Conservation (phyloP, 2,888 invertebrate genomes). For the Lycophotia porphyrea region DNA sequence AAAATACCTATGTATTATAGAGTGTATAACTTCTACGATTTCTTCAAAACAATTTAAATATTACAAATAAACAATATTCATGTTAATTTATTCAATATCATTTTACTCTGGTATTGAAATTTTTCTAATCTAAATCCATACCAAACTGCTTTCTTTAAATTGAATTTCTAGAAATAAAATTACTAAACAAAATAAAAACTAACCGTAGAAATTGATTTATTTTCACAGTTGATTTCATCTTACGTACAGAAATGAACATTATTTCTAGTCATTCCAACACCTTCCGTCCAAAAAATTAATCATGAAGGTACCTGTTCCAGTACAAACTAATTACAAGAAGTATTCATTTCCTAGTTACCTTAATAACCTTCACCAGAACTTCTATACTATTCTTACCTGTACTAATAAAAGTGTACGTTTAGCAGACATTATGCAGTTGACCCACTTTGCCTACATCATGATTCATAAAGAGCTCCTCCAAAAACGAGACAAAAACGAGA, state of each 20-base stretch:
- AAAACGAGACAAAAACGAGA: too few species aligned
- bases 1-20: neutral
- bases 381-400: too few species aligned
- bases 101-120: neutral
- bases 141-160: neutral
- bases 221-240: neutral
- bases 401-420: too few species aligned
- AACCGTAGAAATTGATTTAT: neutral
- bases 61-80: neutral
- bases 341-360: neutral
- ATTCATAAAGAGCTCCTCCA: too few species aligned
- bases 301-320: neutral
- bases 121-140: neutral
- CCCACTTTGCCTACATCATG: too few species aligned
- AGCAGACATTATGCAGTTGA: too few species aligned
- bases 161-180: neutral
- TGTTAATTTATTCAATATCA: conserved; percentile 7
- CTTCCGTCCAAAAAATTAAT: neutral
- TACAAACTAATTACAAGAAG: neutral
- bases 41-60: neutral
- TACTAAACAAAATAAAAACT: neutral
- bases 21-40: neutral
- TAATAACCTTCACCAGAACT: too few species aligned
- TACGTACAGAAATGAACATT: neutral
- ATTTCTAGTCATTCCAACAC: neutral